Evolutionary conservation across 2,113 vertebrate genomes (phyloP), one percentile per base, ranked within the genome.

Genomic region (Notarius lentiginosus): DNA sequence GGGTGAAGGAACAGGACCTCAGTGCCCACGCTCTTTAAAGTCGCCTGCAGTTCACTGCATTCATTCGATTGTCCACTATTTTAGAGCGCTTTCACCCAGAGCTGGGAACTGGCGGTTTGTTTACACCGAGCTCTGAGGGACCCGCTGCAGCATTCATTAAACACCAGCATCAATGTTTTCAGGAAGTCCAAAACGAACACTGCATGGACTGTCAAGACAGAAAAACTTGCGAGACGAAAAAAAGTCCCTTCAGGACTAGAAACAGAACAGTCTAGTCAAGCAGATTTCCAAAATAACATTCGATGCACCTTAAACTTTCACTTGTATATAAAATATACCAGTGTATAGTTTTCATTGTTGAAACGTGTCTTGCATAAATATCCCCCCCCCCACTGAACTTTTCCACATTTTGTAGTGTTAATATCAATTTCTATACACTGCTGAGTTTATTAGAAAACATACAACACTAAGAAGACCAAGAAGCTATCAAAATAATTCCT

Each of bases 1-100:
- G 49, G 60, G 76, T 82, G 34, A 82, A 66, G 75, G 63, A 51
- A 30, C 47, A 58, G 70, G 83, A 87, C 70, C 79, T 79, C 51
- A 11, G 79, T 83, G 49, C 41, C 18, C 20, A 83, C 75, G 68
- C 41, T 79, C 70, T 87, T 86, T 72, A 83, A 85, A 85, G 9
- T 58, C 49, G 24, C 66, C 82, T 80, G 72, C 68, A 73, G 84
- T 68, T 88, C 49, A 63, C 80, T 58, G 49, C 68, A 47, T 27
- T 20, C 8, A 77, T 83, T 49, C 65, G 47, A 65, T 63, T 63
- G 72, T 53, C 83, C 58, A 58, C n/a, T 30, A 79, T 34, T 70
- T 60, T 51, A 10, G 14, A 76, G 56, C 34, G 51, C 49, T 76
- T 63, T 49, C 41, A 30, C 14, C 41, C 70, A 58, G 7, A 58